Conservation (phyloP, 2,888 invertebrate species). For the Hyles lineata region DNA sequence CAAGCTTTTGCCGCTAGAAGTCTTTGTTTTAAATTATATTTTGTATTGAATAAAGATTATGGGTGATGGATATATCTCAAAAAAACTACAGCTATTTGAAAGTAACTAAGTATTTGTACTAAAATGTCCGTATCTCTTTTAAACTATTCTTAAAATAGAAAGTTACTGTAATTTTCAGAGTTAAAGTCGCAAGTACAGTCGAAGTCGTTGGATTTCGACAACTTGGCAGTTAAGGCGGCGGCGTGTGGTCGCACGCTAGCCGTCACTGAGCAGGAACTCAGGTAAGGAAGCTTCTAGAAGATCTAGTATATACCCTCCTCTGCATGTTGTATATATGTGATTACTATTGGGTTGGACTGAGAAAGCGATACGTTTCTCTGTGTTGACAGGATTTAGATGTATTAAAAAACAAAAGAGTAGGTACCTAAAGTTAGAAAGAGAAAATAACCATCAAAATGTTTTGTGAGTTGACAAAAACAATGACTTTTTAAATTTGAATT, state of each 20-base stretch:
- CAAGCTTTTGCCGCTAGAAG: no score
- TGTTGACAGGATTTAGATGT: not conserved
- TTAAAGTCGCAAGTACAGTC: constrained; percentile 69
- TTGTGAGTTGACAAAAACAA: not conserved
- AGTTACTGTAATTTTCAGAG: constrained; percentile 55
- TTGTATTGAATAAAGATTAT: no score
- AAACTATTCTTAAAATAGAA: not conserved
- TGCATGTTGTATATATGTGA: constrained; percentile 20
- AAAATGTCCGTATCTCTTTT: constrained; percentile 10
- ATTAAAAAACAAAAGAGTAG: not conserved
- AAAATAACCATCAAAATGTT: not conserved
- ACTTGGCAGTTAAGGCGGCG: constrained; percentile 65
- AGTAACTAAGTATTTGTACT: no score
- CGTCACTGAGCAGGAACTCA: constrained; percentile 77
- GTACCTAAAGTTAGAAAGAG: not conserved
- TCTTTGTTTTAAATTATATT: no score
- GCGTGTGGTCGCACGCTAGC: constrained; percentile 74
- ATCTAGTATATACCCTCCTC: constrained; percentile 26
- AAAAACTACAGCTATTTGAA: no score
- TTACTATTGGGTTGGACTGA: not conserved
- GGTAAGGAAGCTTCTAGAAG: constrained; percentile 54
- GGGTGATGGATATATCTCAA: no score
- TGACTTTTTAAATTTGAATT: no score
- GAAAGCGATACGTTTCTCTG: not conserved
- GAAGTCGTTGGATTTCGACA: constrained; percentile 66